Evolutionary conservation across 2,888 invertebrate species (phyloP), one percentile per base, ranked within the genome.

Genomic region (Drosophila incognita): DNA sequence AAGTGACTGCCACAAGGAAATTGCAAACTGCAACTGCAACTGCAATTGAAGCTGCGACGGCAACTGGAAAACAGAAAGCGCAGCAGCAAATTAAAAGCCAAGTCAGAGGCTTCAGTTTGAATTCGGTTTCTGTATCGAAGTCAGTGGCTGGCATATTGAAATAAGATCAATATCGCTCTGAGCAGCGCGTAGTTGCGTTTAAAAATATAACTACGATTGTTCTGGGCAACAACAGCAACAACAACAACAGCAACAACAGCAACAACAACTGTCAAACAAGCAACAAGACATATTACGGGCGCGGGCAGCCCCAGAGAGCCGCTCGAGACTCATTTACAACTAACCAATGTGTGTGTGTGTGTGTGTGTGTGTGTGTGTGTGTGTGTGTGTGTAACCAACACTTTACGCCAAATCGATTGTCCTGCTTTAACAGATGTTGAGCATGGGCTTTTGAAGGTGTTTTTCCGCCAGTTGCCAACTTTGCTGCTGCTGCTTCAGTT

Each of bases 311-410:
- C 56, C 82, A 81, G 61, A 67, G 64, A 74, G 68, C 35, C 88
- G 79, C 86, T 83, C 72, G 87, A 88, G 89, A 85, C 87, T 85
- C 85, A 85, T 85, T 85, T 85, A 85, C 89, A 85, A 85, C 89
- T 88, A 74, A 75, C 89, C 89, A 88, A 64, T 71, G 62, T 68
- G 49, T 69, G 18, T 64, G n/a, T 53, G 29, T 57, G 48, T 56
- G 40, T 52, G 38, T 66, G 63, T 64, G 51, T 53, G 31, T 66
- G 54, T 27, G 27, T 27, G 27, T 27, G 24, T 24, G 24, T 24
- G 27, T 27, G 27, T 82, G 65, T 84, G 71, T 74, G 52, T 24
- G 24, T 24, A 63, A 66, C 53, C 87, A 79, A 83, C 82, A 81
- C 82, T 87, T 82, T 85, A 72, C 76, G 71, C 79, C 71, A 81